Base-by-base conservation (phyloP, 2,888 invertebrate species). In the Tolmerus cingulatus region DNA sequence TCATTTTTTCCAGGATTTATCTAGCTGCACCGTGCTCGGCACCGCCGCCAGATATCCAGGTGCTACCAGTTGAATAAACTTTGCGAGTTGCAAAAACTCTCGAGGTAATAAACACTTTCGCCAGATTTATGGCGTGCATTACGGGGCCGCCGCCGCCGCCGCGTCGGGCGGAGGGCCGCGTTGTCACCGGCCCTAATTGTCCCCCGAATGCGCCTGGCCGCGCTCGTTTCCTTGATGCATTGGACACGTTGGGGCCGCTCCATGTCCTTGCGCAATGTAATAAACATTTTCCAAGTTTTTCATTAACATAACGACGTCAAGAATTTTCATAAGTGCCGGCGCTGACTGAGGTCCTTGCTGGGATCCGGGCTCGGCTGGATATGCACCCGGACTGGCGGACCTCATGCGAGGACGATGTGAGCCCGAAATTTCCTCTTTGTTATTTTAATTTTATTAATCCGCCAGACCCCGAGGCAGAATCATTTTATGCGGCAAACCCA, bases 231-330 rank as follows among this genome's bases (percentile, higher is more conserved):
- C 66, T 12, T 66, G 66, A 66, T 66, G 66, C 66, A 66, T 27
- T 23, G 34, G 57, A 66, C 40, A 37, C 57, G 40, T 76, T 16
- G 5, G n/a, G 19, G 30, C 46, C 30, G 19, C 37, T 82, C 55
- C 19, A 30, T 51, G 43, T 27, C 34, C 85, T 66, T 57, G 57
- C 79, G 79, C 86, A 87, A 87, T 87, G 79, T 87, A 87, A 87
- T 87, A 87, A 87, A 87, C 86, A 87, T 87, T 87, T 87, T 86
- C 86, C 74, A 55, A 86, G 87, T 86, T 87, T 87, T 87, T 87
- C 86, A 87, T 87, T 87, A 87, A 86, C 86, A 77, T 86, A 87
- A 86, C 74, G 79, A 86, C 79, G 87, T 86, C 86, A 87, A 86
- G 87, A 87, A 87, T 87, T 86, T 87, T 87, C 87, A 87, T 87